Evolutionary conservation across 2,113 vertebrate genomes (phyloP).

Genomic region (Brienomyrus longianalis): DNA sequence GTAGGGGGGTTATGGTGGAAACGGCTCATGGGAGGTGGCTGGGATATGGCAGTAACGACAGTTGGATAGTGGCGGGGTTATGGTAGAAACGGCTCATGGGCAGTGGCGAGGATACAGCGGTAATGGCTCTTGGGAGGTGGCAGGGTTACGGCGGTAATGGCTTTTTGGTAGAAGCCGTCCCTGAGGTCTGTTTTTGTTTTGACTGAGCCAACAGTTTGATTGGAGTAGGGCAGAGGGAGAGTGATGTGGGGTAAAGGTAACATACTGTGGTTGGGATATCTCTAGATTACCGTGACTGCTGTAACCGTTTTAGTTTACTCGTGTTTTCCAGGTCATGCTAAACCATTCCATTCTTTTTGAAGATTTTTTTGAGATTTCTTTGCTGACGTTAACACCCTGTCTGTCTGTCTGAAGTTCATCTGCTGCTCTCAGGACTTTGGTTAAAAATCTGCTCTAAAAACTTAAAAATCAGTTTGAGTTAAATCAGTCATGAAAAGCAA

Average conservation of each 20-base stretch:
- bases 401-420: not conserved
- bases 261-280: not conserved
- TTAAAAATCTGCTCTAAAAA: conserved; percentile 40
- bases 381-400: not conserved
- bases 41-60: no score
- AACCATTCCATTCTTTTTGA: not conserved
- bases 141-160: no score
- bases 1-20: no score
- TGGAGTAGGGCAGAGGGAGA: not conserved
- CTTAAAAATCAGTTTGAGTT: conserved; percentile 57
- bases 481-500: conserved; percentile 51
- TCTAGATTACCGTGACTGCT: not conserved
- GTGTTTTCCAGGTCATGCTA: not conserved
- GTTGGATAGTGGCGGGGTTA: no score
- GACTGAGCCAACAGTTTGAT: not conserved
- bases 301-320: not conserved
- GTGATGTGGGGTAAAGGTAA: not conserved
- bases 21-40: no score
- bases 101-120: no score
- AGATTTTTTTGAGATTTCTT: not conserved
- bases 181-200: not conserved
- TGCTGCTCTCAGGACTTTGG: not conserved
- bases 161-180: not conserved
- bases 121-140: not conserved
- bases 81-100: no score